phyloP scores from a whole-genome alignment of 2,888 invertebrate genomes.

The Keiferia lycopersicella region DNA sequence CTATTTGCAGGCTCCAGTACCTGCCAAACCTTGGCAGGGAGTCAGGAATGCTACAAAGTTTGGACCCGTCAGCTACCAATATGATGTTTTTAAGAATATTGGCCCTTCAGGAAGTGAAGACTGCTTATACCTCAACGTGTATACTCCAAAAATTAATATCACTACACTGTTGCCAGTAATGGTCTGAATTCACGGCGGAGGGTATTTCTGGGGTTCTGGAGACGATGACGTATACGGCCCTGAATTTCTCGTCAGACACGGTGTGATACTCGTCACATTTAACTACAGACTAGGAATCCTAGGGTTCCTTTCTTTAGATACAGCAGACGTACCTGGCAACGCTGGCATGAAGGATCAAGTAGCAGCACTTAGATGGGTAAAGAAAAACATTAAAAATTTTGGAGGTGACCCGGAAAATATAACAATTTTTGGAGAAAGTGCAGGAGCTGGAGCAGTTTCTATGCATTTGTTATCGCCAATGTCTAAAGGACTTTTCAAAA shows the following conservation, averaged over 20 bases:
- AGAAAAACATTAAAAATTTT: conserved; percentile 60
- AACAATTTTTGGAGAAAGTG: conserved; percentile 72
- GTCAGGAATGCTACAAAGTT: conserved; percentile 47
- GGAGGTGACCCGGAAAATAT: conserved; percentile 68
- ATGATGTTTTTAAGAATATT: conserved; percentile 40
- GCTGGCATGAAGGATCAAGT: conserved; percentile 76
- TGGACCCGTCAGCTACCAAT: conserved; percentile 48
- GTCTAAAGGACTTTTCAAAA: conserved; percentile 64
- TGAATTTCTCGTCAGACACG: conserved; percentile 59
- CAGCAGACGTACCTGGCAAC: conserved; percentile 67
- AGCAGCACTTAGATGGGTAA: conserved; percentile 64
- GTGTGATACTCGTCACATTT: conserved; percentile 62
- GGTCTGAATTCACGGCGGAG: conserved; percentile 58
- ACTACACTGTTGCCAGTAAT: conserved; percentile 47
- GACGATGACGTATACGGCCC: conserved; percentile 57
- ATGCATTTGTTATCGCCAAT: conserved; percentile 69
- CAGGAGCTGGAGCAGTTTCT: conserved; percentile 56
- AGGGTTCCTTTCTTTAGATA: conserved; percentile 65
- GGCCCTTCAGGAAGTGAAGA: conserved; percentile 47
- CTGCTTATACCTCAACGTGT: conserved; percentile 56
- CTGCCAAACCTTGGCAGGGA: conserved; percentile 49
- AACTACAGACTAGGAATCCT: conserved; percentile 67
- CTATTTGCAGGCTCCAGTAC: conserved; percentile 46
- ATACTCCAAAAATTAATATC: conserved; percentile 45
- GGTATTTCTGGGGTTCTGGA: conserved; percentile 51